phyloP scores from a whole-genome alignment of 2,888 invertebrate species.

The Leistus spinibarbis region DNA sequence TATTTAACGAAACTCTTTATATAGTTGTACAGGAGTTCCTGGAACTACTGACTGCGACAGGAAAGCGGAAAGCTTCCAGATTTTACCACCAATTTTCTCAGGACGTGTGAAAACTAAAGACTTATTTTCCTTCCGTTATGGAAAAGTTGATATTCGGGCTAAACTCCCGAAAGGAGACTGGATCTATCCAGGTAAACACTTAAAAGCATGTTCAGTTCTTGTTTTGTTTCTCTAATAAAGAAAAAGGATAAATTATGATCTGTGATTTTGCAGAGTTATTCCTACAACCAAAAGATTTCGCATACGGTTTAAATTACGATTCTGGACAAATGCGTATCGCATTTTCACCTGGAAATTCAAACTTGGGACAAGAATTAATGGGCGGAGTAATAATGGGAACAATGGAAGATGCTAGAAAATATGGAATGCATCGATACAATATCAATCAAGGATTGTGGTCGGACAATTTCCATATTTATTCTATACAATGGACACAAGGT shows the following conservation, averaged over 20 bases:
- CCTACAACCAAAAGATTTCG: slow-evolving; percentile 67
- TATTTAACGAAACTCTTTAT: slow-evolving; percentile 16
- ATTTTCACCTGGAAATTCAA: slow-evolving; percentile 68
- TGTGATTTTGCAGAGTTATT: slow-evolving; percentile 61
- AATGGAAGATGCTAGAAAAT: slow-evolving; percentile 47
- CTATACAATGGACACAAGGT: slow-evolving; percentile 63
- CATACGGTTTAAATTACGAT: slow-evolving; percentile 66
- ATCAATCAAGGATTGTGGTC: slow-evolving; percentile 52
- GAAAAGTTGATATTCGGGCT: slow-evolving; percentile 70
- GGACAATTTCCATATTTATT: slow-evolving; percentile 63
- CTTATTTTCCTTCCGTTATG: slow-evolving; percentile 71
- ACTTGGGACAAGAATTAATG: slow-evolving; percentile 47
- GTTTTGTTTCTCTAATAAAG: not conserved
- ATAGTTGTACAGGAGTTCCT: slow-evolving; percentile 56
- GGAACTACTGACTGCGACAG: slow-evolving; percentile 56
- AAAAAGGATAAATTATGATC: not conserved
- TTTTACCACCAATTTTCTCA: slow-evolving; percentile 72
- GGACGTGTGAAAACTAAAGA: slow-evolving; percentile 67
- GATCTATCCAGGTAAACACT: slow-evolving; percentile 71
- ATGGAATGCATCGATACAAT: slow-evolving; percentile 46
- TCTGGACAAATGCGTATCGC: slow-evolving; percentile 78
- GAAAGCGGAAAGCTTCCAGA: slow-evolving; percentile 59
- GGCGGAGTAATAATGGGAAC: slow-evolving; percentile 52
- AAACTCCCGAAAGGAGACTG: slow-evolving; percentile 78
- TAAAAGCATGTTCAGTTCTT: not conserved